Conservation (phyloP, 2,113 vertebrate species). For the Sceloporus undulatus region DNA sequence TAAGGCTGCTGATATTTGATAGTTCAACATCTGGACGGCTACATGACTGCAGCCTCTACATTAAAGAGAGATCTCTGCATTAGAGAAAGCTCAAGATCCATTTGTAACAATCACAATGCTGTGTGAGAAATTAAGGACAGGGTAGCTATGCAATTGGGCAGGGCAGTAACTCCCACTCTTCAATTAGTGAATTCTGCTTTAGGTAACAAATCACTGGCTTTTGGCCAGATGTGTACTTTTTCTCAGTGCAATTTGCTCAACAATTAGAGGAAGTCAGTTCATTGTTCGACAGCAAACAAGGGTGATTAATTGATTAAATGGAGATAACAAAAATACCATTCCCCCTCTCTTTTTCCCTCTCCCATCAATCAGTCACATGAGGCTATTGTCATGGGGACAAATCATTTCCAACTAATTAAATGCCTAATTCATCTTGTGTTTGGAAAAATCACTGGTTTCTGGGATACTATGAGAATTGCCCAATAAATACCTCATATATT, state of each 20-base stretch:
- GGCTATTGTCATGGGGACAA: neutral
- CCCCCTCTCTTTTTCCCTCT: neutral
- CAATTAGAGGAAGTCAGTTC: slow-evolving; percentile 24
- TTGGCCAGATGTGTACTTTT: slow-evolving; percentile 15
- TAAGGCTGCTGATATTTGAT: too few species aligned
- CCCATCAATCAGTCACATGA: slow-evolving; percentile 2
- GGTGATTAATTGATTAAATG: slow-evolving; percentile 29
- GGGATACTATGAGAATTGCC: neutral
- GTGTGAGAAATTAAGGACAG: neutral
- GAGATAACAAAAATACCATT: slow-evolving; percentile 9
- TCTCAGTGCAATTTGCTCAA: slow-evolving; percentile 24
- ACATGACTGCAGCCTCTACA: too few species aligned
- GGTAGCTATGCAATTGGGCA: neutral
- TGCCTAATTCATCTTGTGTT: neutral
- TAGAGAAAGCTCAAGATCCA: too few species aligned
- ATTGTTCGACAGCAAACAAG: slow-evolving; percentile 31
- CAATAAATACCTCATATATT: neutral
- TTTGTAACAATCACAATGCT: neutral
- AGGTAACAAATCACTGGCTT: neutral
- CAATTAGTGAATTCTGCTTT: slow-evolving; percentile 1
- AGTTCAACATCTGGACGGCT: too few species aligned
- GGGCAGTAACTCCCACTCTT: neutral
- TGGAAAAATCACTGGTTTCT: neutral
- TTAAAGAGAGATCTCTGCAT: too few species aligned
- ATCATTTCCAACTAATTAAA: slow-evolving; percentile 5